Base-by-base conservation (phyloP, 2,888 invertebrate genomes). In the Mimachlamys varia region DNA sequence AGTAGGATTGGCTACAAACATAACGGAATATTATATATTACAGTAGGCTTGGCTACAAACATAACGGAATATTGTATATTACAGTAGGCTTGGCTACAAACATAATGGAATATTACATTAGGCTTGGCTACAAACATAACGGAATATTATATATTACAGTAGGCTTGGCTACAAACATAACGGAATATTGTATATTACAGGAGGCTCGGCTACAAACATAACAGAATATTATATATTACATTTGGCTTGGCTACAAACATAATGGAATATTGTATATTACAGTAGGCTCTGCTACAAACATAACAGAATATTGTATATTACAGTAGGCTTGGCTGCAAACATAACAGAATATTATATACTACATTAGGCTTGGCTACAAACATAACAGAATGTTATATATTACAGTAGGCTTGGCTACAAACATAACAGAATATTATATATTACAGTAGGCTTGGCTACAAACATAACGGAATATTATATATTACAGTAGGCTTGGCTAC, bases 41-140 rank as follows among this genome's bases (percentile, higher is more conserved):
- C 99, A 99, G 97, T 99, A 99, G 0, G 99, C 99, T 97, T 99
- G 99, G 95, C 95, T 95, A 91, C 33, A n/a, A n/a, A n/a, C n/a
- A n/a, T n/a, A n/a, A n/a, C n/a, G n/a, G n/a, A n/a, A n/a, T n/a
- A n/a, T n/a, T n/a, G n/a, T 93, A 99, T 98, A 97, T 99, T 99
- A 97, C 99, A 99, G 97, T 99, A 99, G 0, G 99, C 99, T 97
- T 99, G 99, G 95, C 95, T 95, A 91, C 33, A n/a, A n/a, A n/a
- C n/a, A n/a, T n/a, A n/a, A n/a, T n/a, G n/a, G n/a, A n/a, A 99
- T 98, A 97, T 99, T 99, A 97, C 99, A 99, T 97, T 99, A 99
- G 0, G 99, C 99, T 97, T 99, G 99, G 95, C 95, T 95, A 91
- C 33, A n/a, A n/a, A n/a, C n/a, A n/a, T n/a, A n/a, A n/a, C n/a